phyloP scores from a whole-genome alignment of 2,797 vertebrate species.

The Kryptopterus vitreolus region DNA sequence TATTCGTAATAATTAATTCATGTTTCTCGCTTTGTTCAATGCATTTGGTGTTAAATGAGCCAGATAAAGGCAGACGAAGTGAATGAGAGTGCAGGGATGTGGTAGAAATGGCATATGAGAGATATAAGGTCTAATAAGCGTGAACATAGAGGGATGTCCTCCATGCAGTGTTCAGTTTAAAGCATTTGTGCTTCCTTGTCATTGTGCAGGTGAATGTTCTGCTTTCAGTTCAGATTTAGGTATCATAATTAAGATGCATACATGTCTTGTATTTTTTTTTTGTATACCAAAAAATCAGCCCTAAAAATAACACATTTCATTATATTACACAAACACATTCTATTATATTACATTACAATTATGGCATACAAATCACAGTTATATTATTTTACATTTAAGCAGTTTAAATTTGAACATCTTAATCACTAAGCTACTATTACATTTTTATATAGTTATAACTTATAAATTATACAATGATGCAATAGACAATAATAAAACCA shows the following conservation, averaged over 20 bases:
- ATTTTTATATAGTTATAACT: not conserved
- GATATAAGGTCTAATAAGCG: not conserved
- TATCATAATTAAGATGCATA: not conserved
- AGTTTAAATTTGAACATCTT: too few species aligned
- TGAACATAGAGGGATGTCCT: not conserved
- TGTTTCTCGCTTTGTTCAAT: not conserved
- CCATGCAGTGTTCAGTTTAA: not conserved
- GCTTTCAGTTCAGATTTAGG: not conserved
- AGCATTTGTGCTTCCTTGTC: not conserved
- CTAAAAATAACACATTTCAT: not conserved
- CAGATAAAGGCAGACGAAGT: not conserved
- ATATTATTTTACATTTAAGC: too few species aligned
- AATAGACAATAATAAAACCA: not conserved
- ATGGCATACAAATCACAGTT: too few species aligned
- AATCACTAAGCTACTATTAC: too few species aligned
- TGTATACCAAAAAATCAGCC: not conserved
- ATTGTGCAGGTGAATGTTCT: not conserved
- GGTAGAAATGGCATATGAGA: not conserved
- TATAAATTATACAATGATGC: not conserved
- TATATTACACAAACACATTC: not conserved
- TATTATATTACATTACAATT: not conserved
- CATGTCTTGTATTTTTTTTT: not conserved
- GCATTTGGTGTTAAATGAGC: not conserved
- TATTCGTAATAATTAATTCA: not conserved
- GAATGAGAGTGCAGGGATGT: not conserved